Percentiles rank a stretch among this genome's conserved stretches.
Evolutionary conservation across 2,797 vertebrate genomes (phyloP).

Genomic region (Balearica regulorum): DNA sequence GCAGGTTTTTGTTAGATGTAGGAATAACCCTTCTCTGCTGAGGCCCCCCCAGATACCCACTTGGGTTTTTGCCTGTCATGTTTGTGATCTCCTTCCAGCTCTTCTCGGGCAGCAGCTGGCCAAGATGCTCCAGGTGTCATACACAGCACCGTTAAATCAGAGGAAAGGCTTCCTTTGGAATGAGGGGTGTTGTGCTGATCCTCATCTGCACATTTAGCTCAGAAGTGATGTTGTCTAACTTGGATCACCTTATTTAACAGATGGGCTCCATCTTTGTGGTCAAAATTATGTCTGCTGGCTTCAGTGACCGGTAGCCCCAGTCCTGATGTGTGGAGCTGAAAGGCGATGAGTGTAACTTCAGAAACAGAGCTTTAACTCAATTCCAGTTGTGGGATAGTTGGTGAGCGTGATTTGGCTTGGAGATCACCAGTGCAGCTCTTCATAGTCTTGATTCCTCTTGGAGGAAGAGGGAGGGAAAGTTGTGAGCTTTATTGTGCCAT

Average conservation of each 20-base stretch:
- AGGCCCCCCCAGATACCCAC: background rate
- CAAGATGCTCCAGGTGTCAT: background rate
- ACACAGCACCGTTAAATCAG: background rate
- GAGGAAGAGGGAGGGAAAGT: background rate
- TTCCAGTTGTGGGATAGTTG: background rate
- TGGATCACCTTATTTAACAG: background rate
- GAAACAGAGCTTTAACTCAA: background rate
- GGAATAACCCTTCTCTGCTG: background rate
- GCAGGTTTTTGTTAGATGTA: background rate
- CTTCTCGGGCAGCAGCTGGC: background rate
- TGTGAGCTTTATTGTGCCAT: rapidly evolving
- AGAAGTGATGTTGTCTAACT: background rate
- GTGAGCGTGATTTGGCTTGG: background rate
- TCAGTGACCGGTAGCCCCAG: background rate
- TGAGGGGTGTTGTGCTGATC: background rate
- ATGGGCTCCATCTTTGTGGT: background rate
- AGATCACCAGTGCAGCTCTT: background rate
- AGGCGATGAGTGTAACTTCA: background rate
- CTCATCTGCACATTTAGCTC: background rate
- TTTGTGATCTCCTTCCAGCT: background rate
- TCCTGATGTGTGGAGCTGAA: background rate
- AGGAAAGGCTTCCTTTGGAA: background rate
- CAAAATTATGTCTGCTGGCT: background rate
- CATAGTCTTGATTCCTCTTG: background rate
- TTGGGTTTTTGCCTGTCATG: background rate